These are phyloP conservation scores for Hystrix cristata DNA, from an alignment of 2,113 vertebrate species.

Conservation along the genomic window DNA sequence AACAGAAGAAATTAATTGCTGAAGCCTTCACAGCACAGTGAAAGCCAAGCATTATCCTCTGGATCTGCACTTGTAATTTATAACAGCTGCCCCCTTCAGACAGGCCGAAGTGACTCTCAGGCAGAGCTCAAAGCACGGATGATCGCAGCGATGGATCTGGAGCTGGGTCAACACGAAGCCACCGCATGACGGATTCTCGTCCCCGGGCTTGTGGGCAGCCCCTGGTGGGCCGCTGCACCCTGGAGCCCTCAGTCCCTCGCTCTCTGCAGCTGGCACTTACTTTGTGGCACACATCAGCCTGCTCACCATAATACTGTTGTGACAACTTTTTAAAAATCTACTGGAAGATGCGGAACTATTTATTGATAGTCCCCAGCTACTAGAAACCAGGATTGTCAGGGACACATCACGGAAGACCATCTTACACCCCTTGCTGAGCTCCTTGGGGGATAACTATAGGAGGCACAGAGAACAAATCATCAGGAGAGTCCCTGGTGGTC, in stretches of 20 bases:
- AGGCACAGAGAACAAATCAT: not conserved
- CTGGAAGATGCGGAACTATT: slow-evolving; percentile 1
- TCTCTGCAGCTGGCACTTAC: not conserved
- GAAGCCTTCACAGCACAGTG: slow-evolving; percentile 68
- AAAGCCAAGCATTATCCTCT: slow-evolving; percentile 81
- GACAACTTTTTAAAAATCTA: slow-evolving; percentile 20
- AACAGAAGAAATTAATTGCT: slow-evolving; percentile 82
- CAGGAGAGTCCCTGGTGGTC: not conserved
- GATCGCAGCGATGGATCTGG: slow-evolving; percentile 64
- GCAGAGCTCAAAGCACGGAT: slow-evolving; percentile 60
- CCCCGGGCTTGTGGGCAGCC: not conserved
- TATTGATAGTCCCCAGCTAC: not conserved
- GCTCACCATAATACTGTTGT: not conserved
- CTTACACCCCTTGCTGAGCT: not conserved
- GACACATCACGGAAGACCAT: not conserved
- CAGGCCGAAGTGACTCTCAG: slow-evolving; percentile 63
- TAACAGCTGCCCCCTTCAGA: slow-evolving; percentile 77
- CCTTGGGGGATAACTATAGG: not conserved
- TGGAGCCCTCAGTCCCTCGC: not conserved
- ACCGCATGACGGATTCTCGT: not conserved
- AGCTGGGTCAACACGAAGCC: slow-evolving; percentile 22
- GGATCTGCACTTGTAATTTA: slow-evolving; percentile 75
- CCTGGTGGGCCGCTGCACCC: not conserved
- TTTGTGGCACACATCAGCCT: not conserved
- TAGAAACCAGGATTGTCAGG: not conserved